Conservation (phyloP, 2,888 invertebrate genomes). For the Eubasilissa splendida region DNA sequence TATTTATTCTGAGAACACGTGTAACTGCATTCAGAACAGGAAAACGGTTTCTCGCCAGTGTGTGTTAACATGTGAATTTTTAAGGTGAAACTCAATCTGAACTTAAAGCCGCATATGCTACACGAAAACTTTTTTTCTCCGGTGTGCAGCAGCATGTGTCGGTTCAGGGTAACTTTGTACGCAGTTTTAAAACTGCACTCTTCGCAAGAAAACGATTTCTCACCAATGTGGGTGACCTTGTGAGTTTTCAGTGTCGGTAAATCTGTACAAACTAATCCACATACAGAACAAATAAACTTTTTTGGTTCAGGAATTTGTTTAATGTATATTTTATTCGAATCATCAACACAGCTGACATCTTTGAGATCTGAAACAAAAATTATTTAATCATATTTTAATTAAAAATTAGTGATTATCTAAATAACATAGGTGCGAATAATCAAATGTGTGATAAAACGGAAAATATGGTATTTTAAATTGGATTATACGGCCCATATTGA, state of each 20-base stretch:
- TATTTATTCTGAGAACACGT: background rate
- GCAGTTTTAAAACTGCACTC: background rate
- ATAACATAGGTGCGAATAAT: too few relatives aligned
- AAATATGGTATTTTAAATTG: too few relatives aligned
- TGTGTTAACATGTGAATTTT: conserved; percentile 3
- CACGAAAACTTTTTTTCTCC: background rate
- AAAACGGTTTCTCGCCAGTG: conserved; percentile 1
- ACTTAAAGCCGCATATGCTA: background rate
- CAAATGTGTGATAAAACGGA: too few relatives aligned
- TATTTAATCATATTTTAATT: too few relatives aligned
- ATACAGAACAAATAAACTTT: too few relatives aligned
- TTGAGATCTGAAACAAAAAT: too few relatives aligned
- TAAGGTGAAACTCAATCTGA: background rate
- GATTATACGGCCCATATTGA: too few relatives aligned
- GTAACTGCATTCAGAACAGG: background rate
- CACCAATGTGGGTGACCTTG: background rate
- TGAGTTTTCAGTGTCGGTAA: background rate
- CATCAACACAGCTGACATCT: too few relatives aligned
- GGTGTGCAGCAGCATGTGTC: background rate
- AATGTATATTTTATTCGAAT: too few relatives aligned
- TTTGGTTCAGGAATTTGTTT: too few relatives aligned
- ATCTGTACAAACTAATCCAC: too few relatives aligned
- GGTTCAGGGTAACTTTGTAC: background rate
- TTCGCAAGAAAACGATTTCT: background rate
- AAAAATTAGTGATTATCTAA: too few relatives aligned